Percentiles rank a stretch among this genome's conserved stretches.
Evolutionary conservation across 2,113 vertebrate genomes (phyloP).

Genomic region (Ceyx cyanopectus): DNA sequence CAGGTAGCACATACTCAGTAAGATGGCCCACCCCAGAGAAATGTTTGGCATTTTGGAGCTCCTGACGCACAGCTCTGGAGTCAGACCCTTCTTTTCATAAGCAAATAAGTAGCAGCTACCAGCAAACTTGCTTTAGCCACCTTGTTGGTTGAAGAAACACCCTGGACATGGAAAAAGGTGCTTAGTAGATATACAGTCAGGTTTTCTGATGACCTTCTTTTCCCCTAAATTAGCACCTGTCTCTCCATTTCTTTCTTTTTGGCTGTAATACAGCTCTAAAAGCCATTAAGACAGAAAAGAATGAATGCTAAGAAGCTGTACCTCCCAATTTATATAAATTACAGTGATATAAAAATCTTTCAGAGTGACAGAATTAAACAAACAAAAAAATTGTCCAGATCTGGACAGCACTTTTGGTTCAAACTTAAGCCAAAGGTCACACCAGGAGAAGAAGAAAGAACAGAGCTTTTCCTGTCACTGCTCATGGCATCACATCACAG

Average conservation of each 20-base stretch:
- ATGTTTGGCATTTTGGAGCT: not conserved
- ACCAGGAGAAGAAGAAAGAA: not conserved
- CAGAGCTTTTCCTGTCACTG: rapidly evolving
- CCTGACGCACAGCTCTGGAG: not conserved
- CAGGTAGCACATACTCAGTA: rapidly evolving
- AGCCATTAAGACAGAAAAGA: not conserved
- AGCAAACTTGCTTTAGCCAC: not conserved
- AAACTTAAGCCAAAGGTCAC: not conserved
- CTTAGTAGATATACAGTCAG: not conserved
- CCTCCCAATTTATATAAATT: not conserved
- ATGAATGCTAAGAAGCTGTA: not conserved
- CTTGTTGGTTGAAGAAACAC: not conserved
- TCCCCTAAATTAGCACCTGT: not conserved
- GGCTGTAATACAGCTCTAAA: not conserved
- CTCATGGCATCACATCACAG: rapidly evolving
- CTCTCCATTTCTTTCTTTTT: not conserved
- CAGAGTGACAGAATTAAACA: not conserved
- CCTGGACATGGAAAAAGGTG: not conserved
- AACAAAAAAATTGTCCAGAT: no score
- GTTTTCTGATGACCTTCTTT: not conserved
- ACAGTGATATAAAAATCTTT: not conserved
- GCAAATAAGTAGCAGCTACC: not conserved
- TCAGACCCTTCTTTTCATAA: not conserved
- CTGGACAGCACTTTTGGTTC: not conserved
- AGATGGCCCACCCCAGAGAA: not conserved